Percentiles rank a stretch among this genome's conserved stretches.
phyloP scores from a whole-genome alignment of 2,888 invertebrate species.

The Mamestra brassicae region DNA sequence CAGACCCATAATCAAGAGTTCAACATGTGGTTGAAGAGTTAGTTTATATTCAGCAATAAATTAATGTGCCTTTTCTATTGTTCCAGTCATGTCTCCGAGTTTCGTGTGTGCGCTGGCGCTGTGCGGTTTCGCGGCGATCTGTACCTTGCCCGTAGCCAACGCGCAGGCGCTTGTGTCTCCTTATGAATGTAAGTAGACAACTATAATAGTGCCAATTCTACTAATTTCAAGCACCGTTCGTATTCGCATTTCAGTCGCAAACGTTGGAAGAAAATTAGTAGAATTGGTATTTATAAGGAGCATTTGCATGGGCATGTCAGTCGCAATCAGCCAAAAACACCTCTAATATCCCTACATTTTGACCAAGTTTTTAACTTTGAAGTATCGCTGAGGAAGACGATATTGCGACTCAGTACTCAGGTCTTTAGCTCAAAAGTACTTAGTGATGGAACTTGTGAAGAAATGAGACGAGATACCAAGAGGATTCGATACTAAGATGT shows the following conservation, averaged over 20 bases:
- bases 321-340: too few relatives aligned
- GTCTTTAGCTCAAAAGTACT: neutral
- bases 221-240: too few relatives aligned
- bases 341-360: too few relatives aligned
- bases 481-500: neutral
- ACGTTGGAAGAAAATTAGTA: too few relatives aligned
- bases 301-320: too few relatives aligned
- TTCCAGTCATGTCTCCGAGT: conserved; percentile 86
- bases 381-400: too few relatives aligned
- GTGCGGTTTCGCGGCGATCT: conserved; percentile 80
- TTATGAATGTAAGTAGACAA: conserved; percentile 80
- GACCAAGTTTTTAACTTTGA: too few relatives aligned
- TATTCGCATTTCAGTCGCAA: too few relatives aligned
- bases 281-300: too few relatives aligned
- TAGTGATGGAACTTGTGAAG: neutral
- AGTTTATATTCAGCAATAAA: neutral
- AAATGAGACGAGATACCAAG: neutral
- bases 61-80: conserved; percentile 68
- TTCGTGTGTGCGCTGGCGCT: conserved; percentile 79
- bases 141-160: conserved; percentile 76
- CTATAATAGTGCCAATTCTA: neutral
- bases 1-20: too few relatives aligned
- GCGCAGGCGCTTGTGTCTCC: conserved; percentile 80
- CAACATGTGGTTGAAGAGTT: too few relatives aligned
- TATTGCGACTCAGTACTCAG: too few relatives aligned